Conservation (phyloP, 2,797 vertebrate species). For the Peromyscus attwateri region DNA sequence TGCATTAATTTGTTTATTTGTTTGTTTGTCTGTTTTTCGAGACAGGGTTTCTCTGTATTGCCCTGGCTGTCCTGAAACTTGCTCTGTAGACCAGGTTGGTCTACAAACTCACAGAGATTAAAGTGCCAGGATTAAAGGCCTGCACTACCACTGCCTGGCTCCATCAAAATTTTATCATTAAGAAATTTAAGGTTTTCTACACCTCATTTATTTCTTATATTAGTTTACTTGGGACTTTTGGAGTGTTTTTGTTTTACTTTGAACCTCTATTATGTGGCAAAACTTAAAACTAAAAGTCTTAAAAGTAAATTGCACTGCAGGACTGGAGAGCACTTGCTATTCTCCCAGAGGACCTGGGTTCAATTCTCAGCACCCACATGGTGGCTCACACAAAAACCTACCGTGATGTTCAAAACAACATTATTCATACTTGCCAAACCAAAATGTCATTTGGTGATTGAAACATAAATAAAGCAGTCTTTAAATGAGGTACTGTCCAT, state of each 20-base stretch:
- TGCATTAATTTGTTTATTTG: background rate
- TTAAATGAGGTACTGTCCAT: background rate
- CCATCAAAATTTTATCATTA: background rate
- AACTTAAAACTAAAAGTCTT: conserved; percentile 25
- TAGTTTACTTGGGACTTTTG: background rate
- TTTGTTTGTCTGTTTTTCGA: background rate
- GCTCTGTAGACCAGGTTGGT: too few relatives aligned
- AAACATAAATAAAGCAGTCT: background rate
- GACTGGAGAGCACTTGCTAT: background rate
- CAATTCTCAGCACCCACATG: background rate
- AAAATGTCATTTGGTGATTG: background rate
- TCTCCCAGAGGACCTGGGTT: background rate
- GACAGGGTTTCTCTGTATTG: background rate
- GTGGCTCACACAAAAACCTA: background rate
- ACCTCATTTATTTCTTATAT: conserved; percentile 4
- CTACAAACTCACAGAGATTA: too few relatives aligned
- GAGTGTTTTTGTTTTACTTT: conserved; percentile 17
- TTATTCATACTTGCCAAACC: background rate
- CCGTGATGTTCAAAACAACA: background rate
- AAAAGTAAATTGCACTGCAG: conserved; percentile 39
- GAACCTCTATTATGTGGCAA: background rate
- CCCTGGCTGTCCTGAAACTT: background rate
- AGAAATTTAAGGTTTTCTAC: conserved; percentile 20
- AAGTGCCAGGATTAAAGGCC: background rate
- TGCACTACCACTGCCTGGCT: background rate